phyloP scores from a whole-genome alignment of 2,888 invertebrate species.

The Creontiades dilutus region DNA sequence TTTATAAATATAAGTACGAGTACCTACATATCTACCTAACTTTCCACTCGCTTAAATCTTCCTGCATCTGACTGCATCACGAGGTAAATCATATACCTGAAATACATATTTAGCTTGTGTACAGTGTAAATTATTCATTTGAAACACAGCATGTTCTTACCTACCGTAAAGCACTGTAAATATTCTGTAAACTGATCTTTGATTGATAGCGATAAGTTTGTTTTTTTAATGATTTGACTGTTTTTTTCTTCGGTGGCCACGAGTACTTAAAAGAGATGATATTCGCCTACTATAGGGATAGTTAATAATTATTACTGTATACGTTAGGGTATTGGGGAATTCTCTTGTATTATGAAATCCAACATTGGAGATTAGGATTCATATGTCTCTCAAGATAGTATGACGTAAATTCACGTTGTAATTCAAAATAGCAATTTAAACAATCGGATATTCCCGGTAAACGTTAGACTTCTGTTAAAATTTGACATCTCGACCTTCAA shows the following conservation, averaged over 20 bases:
- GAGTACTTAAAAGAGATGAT: not conserved
- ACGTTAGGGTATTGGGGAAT: too few relatives aligned
- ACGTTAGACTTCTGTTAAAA: too few relatives aligned
- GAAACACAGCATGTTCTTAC: constrained; percentile 16
- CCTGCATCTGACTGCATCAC: not conserved
- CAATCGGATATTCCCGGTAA: too few relatives aligned
- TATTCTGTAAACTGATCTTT: not conserved
- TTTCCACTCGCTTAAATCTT: not conserved
- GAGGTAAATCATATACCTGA: not conserved
- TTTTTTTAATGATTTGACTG: not conserved
- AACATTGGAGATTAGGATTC: too few relatives aligned
- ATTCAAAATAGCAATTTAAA: too few relatives aligned
- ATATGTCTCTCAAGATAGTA: too few relatives aligned
- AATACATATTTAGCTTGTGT: constrained; percentile 10
- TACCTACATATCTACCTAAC: not conserved
- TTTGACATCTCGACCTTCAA: too few relatives aligned
- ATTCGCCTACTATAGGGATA: not conserved
- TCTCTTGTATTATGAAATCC: too few relatives aligned
- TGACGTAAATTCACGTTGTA: too few relatives aligned
- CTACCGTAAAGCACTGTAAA: constrained; percentile 19
- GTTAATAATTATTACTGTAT: too few relatives aligned
- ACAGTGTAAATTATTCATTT: constrained; percentile 16
- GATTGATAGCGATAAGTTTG: not conserved
- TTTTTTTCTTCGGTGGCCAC: too few relatives aligned
- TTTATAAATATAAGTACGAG: not conserved